These are phyloP conservation scores for Platycercus adscitus DNA, from an alignment of 2,113 vertebrate species.

Conservation along the genomic window DNA sequence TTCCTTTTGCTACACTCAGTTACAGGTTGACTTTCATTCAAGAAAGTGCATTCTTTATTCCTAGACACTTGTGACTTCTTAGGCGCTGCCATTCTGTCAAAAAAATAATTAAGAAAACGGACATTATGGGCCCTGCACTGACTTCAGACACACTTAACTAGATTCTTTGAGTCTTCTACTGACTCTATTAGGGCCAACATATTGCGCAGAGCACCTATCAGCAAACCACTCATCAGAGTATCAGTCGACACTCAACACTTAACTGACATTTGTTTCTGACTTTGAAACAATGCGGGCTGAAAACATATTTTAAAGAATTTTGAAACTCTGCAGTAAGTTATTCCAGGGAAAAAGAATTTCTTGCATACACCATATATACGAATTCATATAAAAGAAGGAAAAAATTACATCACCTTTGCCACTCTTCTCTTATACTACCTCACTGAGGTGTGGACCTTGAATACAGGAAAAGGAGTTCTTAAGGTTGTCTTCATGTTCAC, in stretches of 20 bases:
- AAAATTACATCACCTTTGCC: neutral
- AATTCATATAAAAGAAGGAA: neutral
- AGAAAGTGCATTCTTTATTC: neutral
- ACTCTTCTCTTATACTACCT: neutral
- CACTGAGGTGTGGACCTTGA: neutral
- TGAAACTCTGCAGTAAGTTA: neutral
- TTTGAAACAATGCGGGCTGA: neutral
- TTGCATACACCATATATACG: neutral
- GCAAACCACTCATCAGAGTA: constrained; percentile 14
- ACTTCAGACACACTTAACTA: neutral
- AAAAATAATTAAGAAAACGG: neutral
- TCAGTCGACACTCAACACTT: constrained; percentile 16
- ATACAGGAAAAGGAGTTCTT: neutral
- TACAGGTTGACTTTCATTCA: neutral
- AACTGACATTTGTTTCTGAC: constrained; percentile 1
- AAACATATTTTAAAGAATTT: neutral
- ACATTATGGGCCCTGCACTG: neutral
- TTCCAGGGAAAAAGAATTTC: neutral
- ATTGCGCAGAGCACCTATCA: neutral
- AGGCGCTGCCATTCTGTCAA: neutral
- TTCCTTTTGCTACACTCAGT: neutral
- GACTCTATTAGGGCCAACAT: neutral
- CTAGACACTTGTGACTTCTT: neutral
- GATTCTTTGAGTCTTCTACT: neutral
- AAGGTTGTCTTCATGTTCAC: neutral